Evolutionary conservation across 2,888 invertebrate species (phyloP).

Genomic region (Pterostichus niger): DNA sequence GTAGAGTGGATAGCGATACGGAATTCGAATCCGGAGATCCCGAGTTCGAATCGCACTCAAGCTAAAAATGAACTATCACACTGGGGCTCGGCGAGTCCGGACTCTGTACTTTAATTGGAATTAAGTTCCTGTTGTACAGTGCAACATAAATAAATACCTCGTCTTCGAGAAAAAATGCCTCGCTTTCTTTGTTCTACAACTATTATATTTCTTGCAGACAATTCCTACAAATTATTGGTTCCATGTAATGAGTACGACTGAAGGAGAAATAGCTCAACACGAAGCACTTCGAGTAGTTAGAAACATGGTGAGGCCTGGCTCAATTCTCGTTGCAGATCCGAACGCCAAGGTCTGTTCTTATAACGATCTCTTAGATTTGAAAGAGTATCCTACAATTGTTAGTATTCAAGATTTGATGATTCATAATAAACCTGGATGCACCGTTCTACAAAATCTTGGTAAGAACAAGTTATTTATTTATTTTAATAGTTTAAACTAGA

Average conservation of each 20-base stretch:
- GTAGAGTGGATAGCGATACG: too few relatives aligned
- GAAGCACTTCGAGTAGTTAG: conserved; percentile 69
- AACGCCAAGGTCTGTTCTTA: conserved; percentile 71
- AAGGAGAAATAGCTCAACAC: conserved; percentile 68
- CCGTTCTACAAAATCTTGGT: conserved; percentile 75
- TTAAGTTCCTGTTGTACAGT: too few relatives aligned
- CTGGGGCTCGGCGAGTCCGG: too few relatives aligned
- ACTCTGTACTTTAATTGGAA: too few relatives aligned
- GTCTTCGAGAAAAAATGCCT: too few relatives aligned
- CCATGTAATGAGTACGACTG: conserved; percentile 70
- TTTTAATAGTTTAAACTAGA: too few relatives aligned
- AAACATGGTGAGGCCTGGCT: conserved; percentile 74
- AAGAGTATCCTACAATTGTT: conserved; percentile 71
- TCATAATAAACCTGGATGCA: conserved; percentile 67
- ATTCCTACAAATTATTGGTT: conserved; percentile 74
- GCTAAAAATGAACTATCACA: too few relatives aligned
- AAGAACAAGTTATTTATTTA: too few relatives aligned
- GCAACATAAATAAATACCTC: too few relatives aligned
- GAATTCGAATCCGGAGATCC: too few relatives aligned
- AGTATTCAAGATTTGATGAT: conserved; percentile 70
- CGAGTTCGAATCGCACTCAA: too few relatives aligned
- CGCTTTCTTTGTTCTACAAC: too few relatives aligned
- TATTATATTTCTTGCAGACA: conserved; percentile 70
- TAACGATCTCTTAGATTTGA: conserved; percentile 69
- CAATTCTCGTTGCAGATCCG: conserved; percentile 74